Base-by-base conservation (phyloP, 2,888 invertebrate species). In the Criorhina ranunculi region DNA sequence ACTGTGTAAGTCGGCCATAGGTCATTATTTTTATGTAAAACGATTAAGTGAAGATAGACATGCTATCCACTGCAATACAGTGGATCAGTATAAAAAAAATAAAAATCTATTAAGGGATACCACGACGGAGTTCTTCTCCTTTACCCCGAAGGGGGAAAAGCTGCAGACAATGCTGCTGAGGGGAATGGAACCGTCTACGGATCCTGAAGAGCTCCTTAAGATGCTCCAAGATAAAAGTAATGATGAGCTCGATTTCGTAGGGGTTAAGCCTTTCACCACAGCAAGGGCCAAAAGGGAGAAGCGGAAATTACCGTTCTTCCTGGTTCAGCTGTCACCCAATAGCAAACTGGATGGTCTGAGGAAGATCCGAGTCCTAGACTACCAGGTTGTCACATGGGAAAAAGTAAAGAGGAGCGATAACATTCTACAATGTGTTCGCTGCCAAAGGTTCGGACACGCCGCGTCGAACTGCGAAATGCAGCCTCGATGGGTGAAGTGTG, bases 61-160 rank as follows among this genome's bases (percentile, higher is more conserved):
- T 3, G 19, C 57, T 6, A 40, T 40, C 11, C 35, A 57, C 19
- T 40, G 57, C 11, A 37, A 37, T 9, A 57, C 57, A 19, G 5
- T 53, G n/a, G 12, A 53, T 2, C 11, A 12, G 2, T 49, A 24
- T 2, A 3, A n/a, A 1, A 49, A 24, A 24, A 33, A 31, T 5
- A 53, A 31, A 7, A n/a, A 12, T 12, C n/a, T 57, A 19, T 5
- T 57, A 4, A 24, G 2, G 24, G 40, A 40, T 0, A 11, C 19
- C 11, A 57, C 57, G 35, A 57, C 35, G 19, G 40, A 57, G 17
- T 57, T 57, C 37, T 57, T 57, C 40, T 37, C 19, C 19, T 57
- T 19, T 17, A 57, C 40, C 19, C 17, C 57, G 11, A 57, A 57
- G 19, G 11, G 35, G 9, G 35, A 57, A 40, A 40, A 24, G 35